phyloP scores from a whole-genome alignment of 2,888 invertebrate genomes.

The Mesorhabditis spiculigera region DNA sequence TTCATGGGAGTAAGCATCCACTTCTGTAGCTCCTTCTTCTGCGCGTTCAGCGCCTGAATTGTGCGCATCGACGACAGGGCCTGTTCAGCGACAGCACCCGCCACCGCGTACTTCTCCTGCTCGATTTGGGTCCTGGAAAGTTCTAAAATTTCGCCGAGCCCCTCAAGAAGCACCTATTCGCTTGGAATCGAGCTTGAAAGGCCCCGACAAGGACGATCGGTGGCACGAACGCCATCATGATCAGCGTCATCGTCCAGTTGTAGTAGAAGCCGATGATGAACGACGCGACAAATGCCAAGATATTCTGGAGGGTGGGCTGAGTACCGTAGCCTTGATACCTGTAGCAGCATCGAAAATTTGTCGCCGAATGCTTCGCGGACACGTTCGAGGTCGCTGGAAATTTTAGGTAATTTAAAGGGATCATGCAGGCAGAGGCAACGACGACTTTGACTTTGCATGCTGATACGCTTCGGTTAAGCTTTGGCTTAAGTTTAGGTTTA shows the following conservation, averaged over 20 bases:
- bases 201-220: too few relatives aligned
- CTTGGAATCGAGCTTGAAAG: too few relatives aligned
- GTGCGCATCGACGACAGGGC: conserved; percentile 58
- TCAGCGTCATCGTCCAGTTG: conserved; percentile 62
- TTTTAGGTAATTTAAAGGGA: too few relatives aligned
- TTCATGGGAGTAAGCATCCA: too few relatives aligned
- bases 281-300: conserved; percentile 61
- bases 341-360: conserved; percentile 62
- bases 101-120: conserved; percentile 57
- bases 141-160: background rate
- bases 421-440: too few relatives aligned
- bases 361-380: conserved; percentile 64
- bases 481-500: too few relatives aligned
- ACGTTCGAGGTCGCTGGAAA: conserved; percentile 62
- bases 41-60: conserved; percentile 57
- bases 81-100: conserved; percentile 60
- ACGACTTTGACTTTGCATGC: too few relatives aligned
- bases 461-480: too few relatives aligned
- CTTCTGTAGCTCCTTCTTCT: background rate
- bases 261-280: conserved; percentile 63
- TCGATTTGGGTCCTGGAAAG: conserved; percentile 58
- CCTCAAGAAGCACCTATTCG: too few relatives aligned
- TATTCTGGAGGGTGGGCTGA: conserved; percentile 41
- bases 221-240: conserved; percentile 64
- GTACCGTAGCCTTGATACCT: conserved; percentile 5